Base-by-base conservation (phyloP, 2,888 invertebrate genomes). In the Cephus spinipes region DNA sequence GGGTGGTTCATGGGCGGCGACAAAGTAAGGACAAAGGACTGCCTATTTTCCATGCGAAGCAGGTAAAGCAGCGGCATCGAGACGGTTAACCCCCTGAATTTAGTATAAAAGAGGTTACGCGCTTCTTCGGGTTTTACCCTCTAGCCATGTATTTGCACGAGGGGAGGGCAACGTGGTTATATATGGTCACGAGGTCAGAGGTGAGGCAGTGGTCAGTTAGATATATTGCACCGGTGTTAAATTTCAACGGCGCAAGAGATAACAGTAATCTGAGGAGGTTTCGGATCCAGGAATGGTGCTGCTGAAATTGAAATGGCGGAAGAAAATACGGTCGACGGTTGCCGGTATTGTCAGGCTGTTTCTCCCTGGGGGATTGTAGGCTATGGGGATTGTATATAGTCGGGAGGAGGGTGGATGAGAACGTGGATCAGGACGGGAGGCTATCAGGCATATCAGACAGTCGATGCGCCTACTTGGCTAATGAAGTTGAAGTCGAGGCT, bases 191-290 rank as follows among this genome's bases (percentile, higher is more conserved):
- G 78, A 79, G 84, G 83, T 82, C 80, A 83, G 83, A 86, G 85
- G 87, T 85, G 82, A 84, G 73, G 73, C 77, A 75, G 80, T 81
- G 82, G 81, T 80, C 83, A 80, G 85, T 82, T 83, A 83, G 82
- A 86, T 84, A 84, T 84, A 86, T 86, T 78, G 82, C 82, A 71
- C 35, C 77, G 84, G 82, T 83, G 86, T 83, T 86, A 85, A 86
- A 81, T 84, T 85, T 83, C 83, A 79, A 81, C 81, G 71, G 68
- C 33, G 32, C 76, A 30, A 77, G 81, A 82, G 86, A 86, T 85
- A 85, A 85, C 86, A 81, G 85, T 82, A 83, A 85, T 85, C 86
- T 84, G 80, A 78, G 55, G 81, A 84, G 83, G 81, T 80, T 76
- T 76, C 30, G 73, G 73, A 79, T 75, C 68, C 36, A 23, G 74